Evolutionary conservation across 2,888 invertebrate species (phyloP), one percentile per base, ranked within the genome.

Genomic region (Cryptops parisi): DNA sequence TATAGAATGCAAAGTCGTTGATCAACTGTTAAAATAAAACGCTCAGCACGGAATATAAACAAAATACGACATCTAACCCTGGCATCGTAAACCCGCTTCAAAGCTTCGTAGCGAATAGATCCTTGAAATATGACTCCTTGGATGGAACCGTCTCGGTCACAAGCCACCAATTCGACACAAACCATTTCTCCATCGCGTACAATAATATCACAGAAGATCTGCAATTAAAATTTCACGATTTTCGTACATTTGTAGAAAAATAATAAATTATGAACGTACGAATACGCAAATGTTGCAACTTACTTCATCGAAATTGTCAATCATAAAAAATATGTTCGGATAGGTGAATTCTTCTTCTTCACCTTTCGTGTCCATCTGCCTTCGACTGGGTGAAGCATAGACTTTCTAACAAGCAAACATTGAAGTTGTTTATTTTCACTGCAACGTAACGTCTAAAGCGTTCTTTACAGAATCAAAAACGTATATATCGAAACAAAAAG

Each of bases 131-230:
- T 84, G 61, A 96, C 96, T 23, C 90, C 88, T 69, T 91, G 90
- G 46, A 86, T 81, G 26, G 80, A 76, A 50, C 81, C 85, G 67
- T 84, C 80, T 59, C 87, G 79, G 65, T 97, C 96, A 40, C 84
- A 79, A 53, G 96, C 97, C 54, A 94, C 87, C 65, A 98, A 73
- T 72, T 98, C 97, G 55, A 98, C 96, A 72, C 96, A 96, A 53
- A 98, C 93, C 85, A 96, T 91, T 74, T 98, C 97, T 1, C 96
- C 96, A 72, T 97, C 97, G 45, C 94, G 79, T 27, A 97, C 93
- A 66, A 93, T 76, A 66, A 97, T 91, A 74, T 98, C 96, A 73
- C 86, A 85, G 76, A 97, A 97, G 58, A 93, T 80, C 78, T 79
- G 63, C 9, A 64, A 58, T n/a, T 41, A 41, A 43, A 9, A 43